A percentile compares a stretch with the other conserved stretches of the same genome.
These are phyloP conservation scores for Drosophila prostipennis DNA, from an alignment of 2,888 invertebrate genomes.

Conservation along the genomic window DNA sequence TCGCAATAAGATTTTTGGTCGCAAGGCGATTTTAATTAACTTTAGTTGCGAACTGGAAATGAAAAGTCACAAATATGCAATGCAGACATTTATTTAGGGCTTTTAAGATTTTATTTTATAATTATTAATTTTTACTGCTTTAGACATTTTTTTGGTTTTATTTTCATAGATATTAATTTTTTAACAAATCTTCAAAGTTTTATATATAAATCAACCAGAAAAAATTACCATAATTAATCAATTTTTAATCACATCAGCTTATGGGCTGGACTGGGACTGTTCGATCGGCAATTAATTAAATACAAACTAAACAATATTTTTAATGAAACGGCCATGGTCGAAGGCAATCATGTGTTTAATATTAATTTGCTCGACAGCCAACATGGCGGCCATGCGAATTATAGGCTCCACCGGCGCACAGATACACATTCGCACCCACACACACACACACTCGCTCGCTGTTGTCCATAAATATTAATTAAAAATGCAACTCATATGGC, in stretches of 20 bases:
- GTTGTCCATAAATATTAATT: slow-evolving; percentile 79
- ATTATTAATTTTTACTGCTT: too few species aligned
- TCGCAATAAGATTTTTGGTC: background rate
- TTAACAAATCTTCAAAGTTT: background rate
- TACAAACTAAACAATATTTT: slow-evolving; percentile 79
- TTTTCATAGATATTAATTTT: too few species aligned
- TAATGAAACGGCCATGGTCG: slow-evolving; percentile 69
- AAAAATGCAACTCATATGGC: slow-evolving; percentile 83
- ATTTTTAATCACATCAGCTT: slow-evolving; percentile 33
- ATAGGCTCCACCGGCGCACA: slow-evolving; percentile 35
- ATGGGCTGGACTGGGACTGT: slow-evolving; percentile 43
- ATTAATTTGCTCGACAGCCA: slow-evolving; percentile 75
- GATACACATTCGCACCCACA: slow-evolving; percentile 14
- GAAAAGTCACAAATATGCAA: too few species aligned
- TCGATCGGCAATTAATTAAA: slow-evolving; percentile 73
- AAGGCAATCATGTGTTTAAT: slow-evolving; percentile 81
- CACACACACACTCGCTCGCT: slow-evolving; percentile 6
- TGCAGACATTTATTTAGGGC: too few species aligned
- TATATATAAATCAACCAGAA: background rate
- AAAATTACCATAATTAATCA: background rate
- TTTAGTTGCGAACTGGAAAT: too few species aligned
- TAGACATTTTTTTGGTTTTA: too few species aligned
- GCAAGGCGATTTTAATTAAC: too few species aligned
- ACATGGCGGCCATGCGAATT: slow-evolving; percentile 64
- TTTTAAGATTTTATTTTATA: too few species aligned